Evolutionary conservation across 2,113 vertebrate species (phyloP), one percentile per base, ranked within the genome.

Genomic region (Mormyrus iriodes): DNA sequence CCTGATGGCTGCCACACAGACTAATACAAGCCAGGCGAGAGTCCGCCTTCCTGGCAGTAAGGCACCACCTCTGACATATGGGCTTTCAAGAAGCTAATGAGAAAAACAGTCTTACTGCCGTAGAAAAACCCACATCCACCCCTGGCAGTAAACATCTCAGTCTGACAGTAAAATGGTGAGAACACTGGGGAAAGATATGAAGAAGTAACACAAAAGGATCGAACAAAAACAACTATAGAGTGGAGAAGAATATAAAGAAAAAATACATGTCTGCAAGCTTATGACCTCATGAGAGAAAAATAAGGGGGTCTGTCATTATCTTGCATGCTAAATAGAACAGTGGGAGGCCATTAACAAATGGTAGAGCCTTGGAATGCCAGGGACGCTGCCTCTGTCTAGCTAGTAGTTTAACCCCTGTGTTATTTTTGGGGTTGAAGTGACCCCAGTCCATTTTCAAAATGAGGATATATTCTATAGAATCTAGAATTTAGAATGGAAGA

Each of bases 81-180:
- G 27, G 88, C 65, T 2, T 46, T 76, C 86, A 55, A 13, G 46
- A 48, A 42, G 12, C 52, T 89, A 39, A 89, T 89, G 88, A 89
- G 79, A 48, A 89, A 58, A 84, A 13, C 88, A 89, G 79, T 51
- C 76, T 15, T 6, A 61, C 31, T 46, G 44, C 65, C 48, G 2
- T n/a, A 10, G 65, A 52, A 39, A 49, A n/a, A 35, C 42, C 69
- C 65, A 88, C 48, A n/a, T 49, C 69, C 65, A 88, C n/a, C 48
- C 7, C 48, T 82, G 88, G 69, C 27, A 65, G n/a, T 65, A 65
- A 65, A 31, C 61, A 31, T 65, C 61, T 88, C 31, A 87, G 69
- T 9, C 21, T n/a, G 21, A 39, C 35, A 39, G 76, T 83, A 84
- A 39, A 49, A 46, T 52, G 12, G 88, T 2, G 35, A 58, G 4